These are phyloP conservation scores for Panopea generosa DNA, from an alignment of 2,888 invertebrate species.

Conservation along the genomic window DNA sequence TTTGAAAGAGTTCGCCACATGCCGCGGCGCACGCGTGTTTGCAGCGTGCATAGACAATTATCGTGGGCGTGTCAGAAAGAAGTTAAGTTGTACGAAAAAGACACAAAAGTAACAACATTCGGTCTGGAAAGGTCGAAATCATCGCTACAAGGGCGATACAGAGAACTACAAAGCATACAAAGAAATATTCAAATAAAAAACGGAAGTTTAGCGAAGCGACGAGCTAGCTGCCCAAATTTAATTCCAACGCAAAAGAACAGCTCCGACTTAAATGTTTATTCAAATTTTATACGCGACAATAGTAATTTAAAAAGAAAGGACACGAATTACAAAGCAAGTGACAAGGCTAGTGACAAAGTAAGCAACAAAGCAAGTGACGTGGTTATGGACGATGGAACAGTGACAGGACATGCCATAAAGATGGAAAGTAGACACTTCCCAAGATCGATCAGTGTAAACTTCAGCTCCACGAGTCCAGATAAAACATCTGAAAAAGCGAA, in stretches of 20 bases:
- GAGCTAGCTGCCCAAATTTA: constrained; percentile 37
- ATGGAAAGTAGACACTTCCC: not conserved
- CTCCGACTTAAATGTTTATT: too few species aligned
- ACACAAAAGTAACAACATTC: constrained; percentile 56
- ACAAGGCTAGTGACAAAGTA: too few species aligned
- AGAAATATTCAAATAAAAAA: constrained; percentile 21
- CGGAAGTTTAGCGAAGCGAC: not conserved
- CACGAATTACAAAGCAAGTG: too few species aligned
- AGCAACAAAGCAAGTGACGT: not conserved
- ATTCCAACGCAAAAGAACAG: not conserved
- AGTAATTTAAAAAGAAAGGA: too few species aligned
- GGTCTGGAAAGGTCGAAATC: constrained; percentile 64
- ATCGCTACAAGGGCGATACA: constrained; percentile 58
- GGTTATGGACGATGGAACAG: not conserved
- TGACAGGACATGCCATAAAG: not conserved
- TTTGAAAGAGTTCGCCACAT: constrained; percentile 68
- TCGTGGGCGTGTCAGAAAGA: constrained; percentile 69
- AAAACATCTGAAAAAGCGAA: not conserved
- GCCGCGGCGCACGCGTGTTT: constrained; percentile 66
- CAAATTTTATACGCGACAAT: too few species aligned
- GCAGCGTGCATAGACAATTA: constrained; percentile 66
- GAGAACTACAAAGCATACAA: constrained; percentile 50
- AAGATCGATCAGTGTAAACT: constrained; percentile 13
- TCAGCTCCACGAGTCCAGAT: not conserved
- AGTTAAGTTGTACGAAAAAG: constrained; percentile 67